These are phyloP conservation scores for Galaxea fascicularis DNA, from an alignment of 92 coral and sea anemone species.

Conservation along the genomic window DNA sequence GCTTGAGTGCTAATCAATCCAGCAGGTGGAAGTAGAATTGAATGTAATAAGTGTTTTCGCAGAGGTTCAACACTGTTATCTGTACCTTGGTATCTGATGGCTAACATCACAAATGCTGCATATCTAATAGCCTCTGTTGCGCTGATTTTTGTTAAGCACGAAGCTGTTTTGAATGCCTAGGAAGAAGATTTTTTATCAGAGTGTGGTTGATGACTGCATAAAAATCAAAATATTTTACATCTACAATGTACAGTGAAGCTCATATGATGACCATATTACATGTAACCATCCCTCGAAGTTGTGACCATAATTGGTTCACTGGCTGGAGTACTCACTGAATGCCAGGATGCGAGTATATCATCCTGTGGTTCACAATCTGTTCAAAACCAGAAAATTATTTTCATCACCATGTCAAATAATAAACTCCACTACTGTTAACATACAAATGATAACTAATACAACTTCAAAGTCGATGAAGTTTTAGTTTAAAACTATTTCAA, in stretches of 20 bases:
- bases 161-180: constrained; percentile 32
- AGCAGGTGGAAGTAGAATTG: constrained; percentile 41
- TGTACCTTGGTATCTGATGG: constrained; percentile 27
- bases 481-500: constrained; percentile 3
- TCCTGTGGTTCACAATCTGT: constrained; percentile 3
- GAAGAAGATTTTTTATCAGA: background rate
- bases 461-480: constrained; percentile 14
- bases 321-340: background rate
- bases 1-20: background rate
- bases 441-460: constrained; percentile 5
- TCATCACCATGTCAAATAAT: background rate
- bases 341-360: constrained; percentile 6
- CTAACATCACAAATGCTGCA: constrained; percentile 48
- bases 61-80: constrained; percentile 16
- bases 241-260: background rate
- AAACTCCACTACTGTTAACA: constrained; percentile 12
- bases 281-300: background rate
- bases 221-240: background rate
- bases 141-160: constrained; percentile 19
- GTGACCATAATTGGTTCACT: background rate
- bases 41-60: constrained; percentile 7
- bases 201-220: constrained; percentile 2
- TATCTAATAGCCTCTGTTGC: constrained; percentile 34
- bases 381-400: background rate
- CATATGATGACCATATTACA: background rate